Conservation (phyloP, 2,888 invertebrate species). For the Flexamia atlantica region DNA sequence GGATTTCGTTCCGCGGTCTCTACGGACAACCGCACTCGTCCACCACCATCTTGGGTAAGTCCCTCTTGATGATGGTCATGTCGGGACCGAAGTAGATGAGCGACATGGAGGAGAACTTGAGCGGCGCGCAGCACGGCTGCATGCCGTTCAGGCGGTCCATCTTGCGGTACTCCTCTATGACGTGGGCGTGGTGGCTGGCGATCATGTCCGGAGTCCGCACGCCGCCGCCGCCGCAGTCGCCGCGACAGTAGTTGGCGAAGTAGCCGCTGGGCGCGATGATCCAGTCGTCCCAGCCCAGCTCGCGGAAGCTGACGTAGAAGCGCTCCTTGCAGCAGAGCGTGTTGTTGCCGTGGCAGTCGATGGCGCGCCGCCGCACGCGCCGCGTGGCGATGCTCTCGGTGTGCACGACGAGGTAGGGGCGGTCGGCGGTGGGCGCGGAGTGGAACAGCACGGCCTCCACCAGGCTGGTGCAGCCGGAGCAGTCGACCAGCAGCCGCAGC, state of each 20-base stretch:
- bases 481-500: slow-evolving; percentile 89
- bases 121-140: slow-evolving; percentile 94
- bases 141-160: slow-evolving; percentile 86
- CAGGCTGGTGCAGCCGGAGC: slow-evolving; percentile 88
- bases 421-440: slow-evolving; percentile 78
- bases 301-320: slow-evolving; percentile 94
- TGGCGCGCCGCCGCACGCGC: slow-evolving; percentile 87
- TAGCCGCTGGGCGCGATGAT: slow-evolving; percentile 94
- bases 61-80: slow-evolving; percentile 94
- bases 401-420: slow-evolving; percentile 90
- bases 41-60: slow-evolving; percentile 97
- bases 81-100: slow-evolving; percentile 95
- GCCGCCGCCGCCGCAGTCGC: slow-evolving; percentile 83
- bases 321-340: slow-evolving; percentile 93
- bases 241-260: slow-evolving; percentile 96
- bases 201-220: slow-evolving; percentile 87
- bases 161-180: slow-evolving; percentile 90
- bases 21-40: slow-evolving; percentile 95
- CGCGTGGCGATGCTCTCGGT: slow-evolving; percentile 84
- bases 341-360: slow-evolving; percentile 87
- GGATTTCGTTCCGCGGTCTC: slow-evolving; percentile 29
- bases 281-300: slow-evolving; percentile 97
- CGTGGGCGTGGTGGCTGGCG: slow-evolving; percentile 93
- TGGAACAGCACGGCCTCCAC: slow-evolving; percentile 80
- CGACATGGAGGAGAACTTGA: slow-evolving; percentile 95